Evolutionary conservation across 2,888 invertebrate species (phyloP), one percentile per base, ranked within the genome.

Genomic region (Drosophila percnosoma): DNA sequence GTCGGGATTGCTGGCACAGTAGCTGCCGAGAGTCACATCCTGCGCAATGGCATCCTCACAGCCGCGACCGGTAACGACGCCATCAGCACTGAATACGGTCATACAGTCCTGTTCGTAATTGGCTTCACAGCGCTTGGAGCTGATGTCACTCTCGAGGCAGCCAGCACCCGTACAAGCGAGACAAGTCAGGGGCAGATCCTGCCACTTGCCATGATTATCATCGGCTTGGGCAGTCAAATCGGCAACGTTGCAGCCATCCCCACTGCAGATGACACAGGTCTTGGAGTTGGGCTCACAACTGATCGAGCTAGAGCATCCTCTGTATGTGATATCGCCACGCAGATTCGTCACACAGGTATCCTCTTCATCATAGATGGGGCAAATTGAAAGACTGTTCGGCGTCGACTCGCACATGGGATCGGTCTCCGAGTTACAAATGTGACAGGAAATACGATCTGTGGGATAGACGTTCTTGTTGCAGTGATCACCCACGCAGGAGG

Each of bases 101-200:
- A 88, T 58, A 60, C 92, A 92, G 31, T 92, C 92, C 75, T 92
- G 92, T 49, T 90, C 84, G 29, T 92, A 92, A 66, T 92, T 92
- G 36, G 78, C 71, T n/a, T 68, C 67, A 54, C 92, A 92, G 11
- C 66, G 60, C 59, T 61, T 51, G 15, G 58, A 34, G 52, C 31
- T 34, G 4, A 74, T 45, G 1, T 0, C 59, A 8, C 15, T 31
- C 15, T 27, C 51, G 45, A 73, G 64, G 53, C 92, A 92, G 1
- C 49, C 76, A 8, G 63, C 74, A 0, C 78, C 90, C 5, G 58
- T 59, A 66, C 92, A 92, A 21, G 68, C 82, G 0, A 74, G 79
- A 63, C 92, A 92, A 42, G 64, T 75, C 27, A 92, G 67, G 0
- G 92, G 92, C 15, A 93, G 83, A 72, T 92, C 92, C 73, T 92